Evolutionary conservation across 2,888 invertebrate genomes (phyloP).

Genomic region (Aromia moschata): DNA sequence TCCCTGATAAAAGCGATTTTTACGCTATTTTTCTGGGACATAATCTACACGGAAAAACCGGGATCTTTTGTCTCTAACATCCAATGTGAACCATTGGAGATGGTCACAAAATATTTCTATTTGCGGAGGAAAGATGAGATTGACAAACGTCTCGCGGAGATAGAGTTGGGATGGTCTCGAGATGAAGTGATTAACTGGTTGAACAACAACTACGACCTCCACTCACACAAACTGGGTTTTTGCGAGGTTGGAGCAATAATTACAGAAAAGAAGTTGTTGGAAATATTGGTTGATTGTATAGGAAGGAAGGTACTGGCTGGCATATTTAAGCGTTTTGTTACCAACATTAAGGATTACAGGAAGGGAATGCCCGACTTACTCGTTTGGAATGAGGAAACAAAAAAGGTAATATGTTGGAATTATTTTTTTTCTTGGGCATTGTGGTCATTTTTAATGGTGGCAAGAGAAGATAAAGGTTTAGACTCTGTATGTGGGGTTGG

Average conservation of each 20-base stretch:
- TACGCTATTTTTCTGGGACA: constrained; percentile 77
- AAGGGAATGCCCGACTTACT: constrained; percentile 87
- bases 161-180: constrained; percentile 58
- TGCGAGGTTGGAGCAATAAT: constrained; percentile 33
- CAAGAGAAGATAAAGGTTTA: no score
- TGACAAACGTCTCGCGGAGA: constrained; percentile 64
- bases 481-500: no score
- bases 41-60: constrained; percentile 68
- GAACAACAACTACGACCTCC: constrained; percentile 62
- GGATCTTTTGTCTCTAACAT: constrained; percentile 69
- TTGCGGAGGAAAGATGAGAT: constrained; percentile 69
- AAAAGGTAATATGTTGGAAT: constrained; percentile 59
- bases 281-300: constrained; percentile 66
- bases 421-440: no score
- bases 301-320: constrained; percentile 65
- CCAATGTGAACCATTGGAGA: constrained; percentile 73
- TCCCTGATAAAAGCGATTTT: constrained; percentile 50
- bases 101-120: constrained; percentile 75
- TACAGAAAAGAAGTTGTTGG: constrained; percentile 51
- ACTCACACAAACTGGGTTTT: constrained; percentile 52
- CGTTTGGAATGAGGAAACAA: constrained; percentile 73
- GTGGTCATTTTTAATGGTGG: no score
- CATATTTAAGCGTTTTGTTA: constrained; percentile 70
- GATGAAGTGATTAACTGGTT: constrained; percentile 57
- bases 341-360: constrained; percentile 69